Conservation (phyloP, 2,888 invertebrate species). For the Yponomeuta sedellus region DNA sequence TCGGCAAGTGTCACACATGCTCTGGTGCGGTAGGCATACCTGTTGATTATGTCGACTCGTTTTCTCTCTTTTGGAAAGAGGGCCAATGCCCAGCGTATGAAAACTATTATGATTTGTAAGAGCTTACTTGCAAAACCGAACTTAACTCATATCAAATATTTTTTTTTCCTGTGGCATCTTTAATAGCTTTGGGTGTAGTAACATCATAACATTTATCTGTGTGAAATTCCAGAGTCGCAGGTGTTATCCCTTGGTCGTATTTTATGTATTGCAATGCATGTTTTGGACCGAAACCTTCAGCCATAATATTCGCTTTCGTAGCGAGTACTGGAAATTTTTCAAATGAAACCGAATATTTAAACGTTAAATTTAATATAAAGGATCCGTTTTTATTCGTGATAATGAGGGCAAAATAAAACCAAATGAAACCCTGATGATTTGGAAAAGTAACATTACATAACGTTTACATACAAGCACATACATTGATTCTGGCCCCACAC, state of each 20-base stretch:
- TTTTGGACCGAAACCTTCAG: neutral
- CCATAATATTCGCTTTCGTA: neutral
- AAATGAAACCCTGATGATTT: neutral
- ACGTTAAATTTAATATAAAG: neutral
- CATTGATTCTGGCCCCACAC: no score
- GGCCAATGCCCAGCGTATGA: no score
- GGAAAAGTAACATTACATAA: neutral
- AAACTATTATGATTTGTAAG: no score
- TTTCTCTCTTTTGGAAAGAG: no score
- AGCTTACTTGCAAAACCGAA: no score
- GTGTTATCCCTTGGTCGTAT: constrained; percentile 10
- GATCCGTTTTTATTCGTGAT: neutral
- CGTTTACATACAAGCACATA: no score
- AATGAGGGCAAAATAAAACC: neutral
- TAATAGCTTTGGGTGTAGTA: neutral
- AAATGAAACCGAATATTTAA: neutral
- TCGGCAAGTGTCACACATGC: no score
- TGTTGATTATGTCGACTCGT: no score
- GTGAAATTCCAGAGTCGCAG: constrained; percentile 10
- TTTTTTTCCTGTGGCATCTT: neutral
- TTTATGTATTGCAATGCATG: neutral
- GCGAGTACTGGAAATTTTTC: neutral
- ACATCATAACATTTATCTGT: constrained; percentile 2
- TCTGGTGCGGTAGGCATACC: no score
- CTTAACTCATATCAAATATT: no score